A percentile compares a stretch with the other conserved stretches of the same genome.
phyloP scores from a whole-genome alignment of 2,888 invertebrate genomes.

The Pogonocherus hispidulus region DNA sequence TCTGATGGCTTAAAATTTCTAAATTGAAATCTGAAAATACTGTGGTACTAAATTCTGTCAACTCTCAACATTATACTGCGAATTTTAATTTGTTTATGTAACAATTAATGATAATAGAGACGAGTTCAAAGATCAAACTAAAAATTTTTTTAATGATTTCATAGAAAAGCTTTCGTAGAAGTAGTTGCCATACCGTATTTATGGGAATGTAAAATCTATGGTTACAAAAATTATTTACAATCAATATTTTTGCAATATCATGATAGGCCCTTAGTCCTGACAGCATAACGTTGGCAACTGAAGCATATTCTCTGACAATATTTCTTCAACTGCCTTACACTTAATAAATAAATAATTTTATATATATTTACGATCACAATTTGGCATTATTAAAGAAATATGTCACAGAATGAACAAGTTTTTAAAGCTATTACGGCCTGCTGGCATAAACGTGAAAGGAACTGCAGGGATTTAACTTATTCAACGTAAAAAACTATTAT shows the following conservation, averaged over 20 bases:
- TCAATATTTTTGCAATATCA: slow-evolving; percentile 20
- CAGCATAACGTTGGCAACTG: slow-evolving; percentile 12
- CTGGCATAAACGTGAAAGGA: slow-evolving; percentile 15
- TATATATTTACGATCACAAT: slow-evolving; percentile 25
- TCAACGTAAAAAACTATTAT: slow-evolving; percentile 30
- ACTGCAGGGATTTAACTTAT: slow-evolving; percentile 14
- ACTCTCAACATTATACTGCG: background rate
- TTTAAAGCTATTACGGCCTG: slow-evolving; percentile 22
- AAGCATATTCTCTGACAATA: slow-evolving; percentile 3
- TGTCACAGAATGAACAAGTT: slow-evolving; percentile 15
- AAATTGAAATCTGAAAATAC: background rate
- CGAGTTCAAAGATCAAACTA: background rate
- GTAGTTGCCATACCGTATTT: slow-evolving; percentile 44
- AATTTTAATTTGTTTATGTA: background rate
- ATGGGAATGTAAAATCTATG: slow-evolving; percentile 23
- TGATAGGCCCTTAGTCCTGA: slow-evolving; percentile 17
- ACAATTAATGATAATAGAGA: background rate
- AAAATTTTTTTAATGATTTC: background rate
- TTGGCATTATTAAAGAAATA: slow-evolving; percentile 5
- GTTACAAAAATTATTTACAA: slow-evolving; percentile 18
- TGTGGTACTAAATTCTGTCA: slow-evolving; percentile 6
- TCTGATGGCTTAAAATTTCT: slow-evolving; percentile 10
- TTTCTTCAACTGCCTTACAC: slow-evolving; percentile 22
- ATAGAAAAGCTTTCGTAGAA: slow-evolving; percentile 50
- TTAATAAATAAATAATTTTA: slow-evolving; percentile 30